phyloP scores from a whole-genome alignment of 2,888 invertebrate species.

The Melanostoma scalare region DNA sequence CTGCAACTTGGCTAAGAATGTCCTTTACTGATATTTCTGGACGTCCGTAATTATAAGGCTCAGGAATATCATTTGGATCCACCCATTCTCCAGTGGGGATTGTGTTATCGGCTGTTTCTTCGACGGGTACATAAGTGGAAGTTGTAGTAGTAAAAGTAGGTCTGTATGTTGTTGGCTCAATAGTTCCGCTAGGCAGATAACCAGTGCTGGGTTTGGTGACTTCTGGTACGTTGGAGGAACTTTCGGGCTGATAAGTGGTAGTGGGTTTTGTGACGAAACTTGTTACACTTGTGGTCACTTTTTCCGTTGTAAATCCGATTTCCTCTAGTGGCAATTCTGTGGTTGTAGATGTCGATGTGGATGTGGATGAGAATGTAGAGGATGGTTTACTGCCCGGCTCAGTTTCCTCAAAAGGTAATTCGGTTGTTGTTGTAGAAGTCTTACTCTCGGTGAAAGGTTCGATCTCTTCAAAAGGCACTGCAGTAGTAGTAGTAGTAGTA shows the following conservation, averaged over 20 bases:
- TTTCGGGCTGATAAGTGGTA: too few relatives aligned
- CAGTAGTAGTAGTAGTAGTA: slow-evolving; percentile 22
- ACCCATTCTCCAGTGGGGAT: slow-evolving; percentile 3
- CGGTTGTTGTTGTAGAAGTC: slow-evolving; percentile 28
- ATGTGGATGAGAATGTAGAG: slow-evolving; percentile 12
- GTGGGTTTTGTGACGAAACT: too few relatives aligned
- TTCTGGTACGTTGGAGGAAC: neutral
- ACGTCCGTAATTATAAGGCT: neutral
- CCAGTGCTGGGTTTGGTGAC: neutral
- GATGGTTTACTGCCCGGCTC: slow-evolving; percentile 2
- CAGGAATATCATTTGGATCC: neutral
- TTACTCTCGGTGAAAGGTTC: neutral
- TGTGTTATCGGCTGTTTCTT: slow-evolving; percentile 5
- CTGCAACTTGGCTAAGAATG: neutral
- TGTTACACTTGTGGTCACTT: neutral
- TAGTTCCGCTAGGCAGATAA: neutral
- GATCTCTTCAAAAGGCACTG: slow-evolving; percentile 10
- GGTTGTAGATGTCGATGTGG: neutral
- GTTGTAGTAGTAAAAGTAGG: slow-evolving; percentile 14
- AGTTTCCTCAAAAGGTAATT: slow-evolving; percentile 24
- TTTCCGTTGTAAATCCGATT: slow-evolving; percentile 1
- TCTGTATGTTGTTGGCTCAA: slow-evolving; percentile 24
- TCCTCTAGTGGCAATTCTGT: neutral
- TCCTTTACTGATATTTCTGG: slow-evolving; percentile 4
- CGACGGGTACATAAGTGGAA: neutral